Evolutionary conservation across 2,797 vertebrate species (phyloP).

Genomic region (Knipowitschia caucasica): DNA sequence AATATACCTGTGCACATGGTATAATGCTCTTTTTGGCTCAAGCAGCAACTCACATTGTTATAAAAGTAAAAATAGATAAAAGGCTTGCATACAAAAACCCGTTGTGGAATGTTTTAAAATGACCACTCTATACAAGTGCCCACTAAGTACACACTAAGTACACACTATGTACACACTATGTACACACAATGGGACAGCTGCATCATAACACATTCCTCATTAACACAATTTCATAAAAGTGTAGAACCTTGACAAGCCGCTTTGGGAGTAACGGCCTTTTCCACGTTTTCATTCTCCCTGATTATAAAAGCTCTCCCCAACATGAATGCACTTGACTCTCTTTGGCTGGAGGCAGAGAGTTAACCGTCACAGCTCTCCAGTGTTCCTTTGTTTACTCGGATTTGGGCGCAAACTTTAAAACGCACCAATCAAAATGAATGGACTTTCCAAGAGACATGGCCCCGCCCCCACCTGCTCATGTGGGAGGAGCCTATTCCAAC

Average conservation of each 20-base stretch:
- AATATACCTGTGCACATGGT: too few species aligned
- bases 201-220: too few species aligned
- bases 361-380: constrained; percentile 17
- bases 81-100: too few species aligned
- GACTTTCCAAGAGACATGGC: constrained; percentile 8
- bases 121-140: too few species aligned
- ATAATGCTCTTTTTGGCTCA: too few species aligned
- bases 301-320: not conserved
- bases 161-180: too few species aligned
- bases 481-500: constrained; percentile 1
- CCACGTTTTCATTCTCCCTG: not conserved
- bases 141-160: too few species aligned
- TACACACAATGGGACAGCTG: too few species aligned
- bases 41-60: too few species aligned
- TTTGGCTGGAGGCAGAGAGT: constrained; percentile 23
- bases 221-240: too few species aligned
- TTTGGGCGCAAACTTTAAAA: constrained; percentile 49
- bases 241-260: not conserved
- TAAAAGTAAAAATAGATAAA: too few species aligned
- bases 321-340: constrained; percentile 3
- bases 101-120: too few species aligned
- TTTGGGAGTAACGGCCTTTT: not conserved
- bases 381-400: constrained; percentile 35
- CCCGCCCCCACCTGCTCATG: constrained; percentile 18
- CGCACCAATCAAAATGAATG: constrained; percentile 39